A percentile compares a stretch with the other conserved stretches of the same genome.
phyloP scores from a whole-genome alignment of 1,140 invertebrate genomes.

The Halotydeus destructor region DNA sequence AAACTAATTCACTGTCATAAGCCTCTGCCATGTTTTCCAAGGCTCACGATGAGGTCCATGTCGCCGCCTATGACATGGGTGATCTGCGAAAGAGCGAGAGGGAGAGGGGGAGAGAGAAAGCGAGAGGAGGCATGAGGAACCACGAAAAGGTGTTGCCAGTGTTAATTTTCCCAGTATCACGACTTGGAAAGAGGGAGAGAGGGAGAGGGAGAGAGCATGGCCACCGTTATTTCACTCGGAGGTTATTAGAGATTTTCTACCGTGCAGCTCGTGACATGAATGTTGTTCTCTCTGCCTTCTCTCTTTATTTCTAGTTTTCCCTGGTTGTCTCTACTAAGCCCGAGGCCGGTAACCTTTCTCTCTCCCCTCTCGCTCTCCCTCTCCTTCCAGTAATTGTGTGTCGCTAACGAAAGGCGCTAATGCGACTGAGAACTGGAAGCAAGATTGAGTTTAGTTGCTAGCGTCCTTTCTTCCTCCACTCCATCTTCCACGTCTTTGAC shows the following conservation, averaged over 20 bases:
- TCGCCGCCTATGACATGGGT: neutral
- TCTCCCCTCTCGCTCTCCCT: no score
- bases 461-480: no score
- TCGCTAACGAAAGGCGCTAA: no score
- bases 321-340: neutral
- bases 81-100: constrained; percentile 13
- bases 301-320: neutral
- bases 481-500: no score
- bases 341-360: no score
- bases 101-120: constrained; percentile 1
- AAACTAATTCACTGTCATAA: neutral
- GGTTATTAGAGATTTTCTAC: neutral
- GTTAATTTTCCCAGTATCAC: neutral
- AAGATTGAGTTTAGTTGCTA: no score
- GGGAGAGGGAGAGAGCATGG: no score
- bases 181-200: no score
- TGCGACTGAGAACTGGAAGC: no score
- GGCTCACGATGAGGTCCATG: neutral
- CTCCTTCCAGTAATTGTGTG: no score
- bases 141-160: neutral
- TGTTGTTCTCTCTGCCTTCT: neutral
- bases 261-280: neutral
- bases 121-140: neutral
- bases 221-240: neutral
- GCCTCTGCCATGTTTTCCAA: neutral